A percentile compares a stretch with the other conserved stretches of the same genome.
Evolutionary conservation across 2,888 invertebrate genomes (phyloP).

Genomic region (Pogonocherus hispidulus): DNA sequence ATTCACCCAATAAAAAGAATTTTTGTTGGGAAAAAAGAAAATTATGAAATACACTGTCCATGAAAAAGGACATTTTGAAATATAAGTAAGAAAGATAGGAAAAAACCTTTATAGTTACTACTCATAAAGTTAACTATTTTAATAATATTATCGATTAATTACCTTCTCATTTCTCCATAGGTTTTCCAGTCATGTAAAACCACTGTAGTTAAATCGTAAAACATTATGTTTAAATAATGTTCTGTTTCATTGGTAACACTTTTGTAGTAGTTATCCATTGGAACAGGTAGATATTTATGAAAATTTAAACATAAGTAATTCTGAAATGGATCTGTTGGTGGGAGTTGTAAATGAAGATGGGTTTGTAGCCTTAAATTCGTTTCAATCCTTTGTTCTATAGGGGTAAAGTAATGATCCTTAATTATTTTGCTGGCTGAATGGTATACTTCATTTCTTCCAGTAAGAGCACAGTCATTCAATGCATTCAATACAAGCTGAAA

Average conservation of each 20-base stretch:
- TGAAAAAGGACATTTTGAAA: no score
- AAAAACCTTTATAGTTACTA: no score
- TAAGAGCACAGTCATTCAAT: constrained; percentile 60
- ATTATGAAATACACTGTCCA: no score
- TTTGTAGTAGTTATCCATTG: constrained; percentile 65
- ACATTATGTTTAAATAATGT: constrained; percentile 92
- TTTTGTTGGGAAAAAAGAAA: no score
- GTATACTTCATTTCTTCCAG: constrained; percentile 62
- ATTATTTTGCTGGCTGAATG: constrained; percentile 68
- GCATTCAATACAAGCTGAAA: constrained; percentile 64
- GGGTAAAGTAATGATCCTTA: constrained; percentile 75
- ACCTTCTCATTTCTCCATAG: constrained; percentile 95
- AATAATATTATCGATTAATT: constrained; percentile 19
- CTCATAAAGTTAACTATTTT: no score
- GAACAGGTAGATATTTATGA: constrained; percentile 59
- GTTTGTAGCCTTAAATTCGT: constrained; percentile 93
- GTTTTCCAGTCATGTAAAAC: constrained; percentile 98
- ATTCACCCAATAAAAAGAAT: no score
- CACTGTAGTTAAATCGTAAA: constrained; percentile 97
- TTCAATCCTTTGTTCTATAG: constrained; percentile 89
- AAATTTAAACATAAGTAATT: constrained; percentile 61
- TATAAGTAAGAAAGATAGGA: no score
- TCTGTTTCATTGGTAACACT: constrained; percentile 75
- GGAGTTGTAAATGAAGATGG: constrained; percentile 89
- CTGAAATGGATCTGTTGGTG: constrained; percentile 69